Evolutionary conservation across 2,888 invertebrate species (phyloP), one percentile per base, ranked within the genome.

Genomic region (Lithodes maja): DNA sequence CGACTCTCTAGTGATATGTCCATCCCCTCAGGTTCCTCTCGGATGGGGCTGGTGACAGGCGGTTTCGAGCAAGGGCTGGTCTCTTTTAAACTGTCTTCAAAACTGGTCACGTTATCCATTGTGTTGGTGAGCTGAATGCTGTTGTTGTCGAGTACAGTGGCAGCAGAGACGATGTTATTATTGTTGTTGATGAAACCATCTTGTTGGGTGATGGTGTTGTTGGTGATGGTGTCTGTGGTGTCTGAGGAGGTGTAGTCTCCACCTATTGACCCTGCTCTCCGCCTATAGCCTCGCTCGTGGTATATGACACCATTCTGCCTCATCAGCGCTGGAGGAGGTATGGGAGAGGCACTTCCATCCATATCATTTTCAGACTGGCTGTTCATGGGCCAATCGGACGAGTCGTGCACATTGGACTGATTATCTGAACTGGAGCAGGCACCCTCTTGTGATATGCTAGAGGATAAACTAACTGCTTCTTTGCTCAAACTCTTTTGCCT

Each of bases 401-500:
- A 92, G 78, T 92, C 92, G 88, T 92, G 92, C 54, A 92, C 92
- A 82, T 93, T 92, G 83, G 92, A 92, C 80, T 94, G 93, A 50
- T 93, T 93, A 74, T 90, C 92, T 93, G 75, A 95, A 95, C 91
- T 96, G 95, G 87, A 95, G 97, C 97, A 96, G 92, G 97, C 95
- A 83, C 95, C 95, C 0, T 94, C 96, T 1, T 97, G 97, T 77
- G 97, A 95, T 69, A 90, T 92, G 85, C 92, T 92, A n/a, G 92
- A 89, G 86, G 95, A 95, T 49, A 95, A 94, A 88, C 95, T 95
- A 92, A 96, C 96, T 88, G 96, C 96, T 93, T 97, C 97, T 86
- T 96, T 96, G 92, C 97, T 97, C 94, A 95, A 96, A 93, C 97
- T 97, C 93, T 97, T 97, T 93, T 97, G 97, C 94, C 97, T 97